A percentile compares a stretch with the other conserved stretches of the same genome.
Conservation (phyloP, 2,888 invertebrate genomes). For the Rhorus exstirpatorius region DNA sequence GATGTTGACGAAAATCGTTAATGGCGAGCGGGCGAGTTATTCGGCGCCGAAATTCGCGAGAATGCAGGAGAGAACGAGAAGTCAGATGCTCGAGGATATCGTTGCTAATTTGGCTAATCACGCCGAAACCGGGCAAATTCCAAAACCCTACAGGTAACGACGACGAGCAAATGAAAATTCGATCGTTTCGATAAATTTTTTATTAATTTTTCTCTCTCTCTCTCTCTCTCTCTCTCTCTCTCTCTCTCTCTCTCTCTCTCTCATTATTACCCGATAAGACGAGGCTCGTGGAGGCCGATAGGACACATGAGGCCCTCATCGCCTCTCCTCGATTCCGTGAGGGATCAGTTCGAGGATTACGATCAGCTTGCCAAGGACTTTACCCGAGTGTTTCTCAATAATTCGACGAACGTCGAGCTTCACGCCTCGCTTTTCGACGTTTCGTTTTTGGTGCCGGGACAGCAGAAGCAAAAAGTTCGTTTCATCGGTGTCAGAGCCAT, state of each 20-base stretch:
- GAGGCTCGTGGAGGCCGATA: constrained; percentile 97
- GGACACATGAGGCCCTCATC: constrained; percentile 98
- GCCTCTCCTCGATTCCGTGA: constrained; percentile 95
- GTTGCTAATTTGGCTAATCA: constrained; percentile 97
- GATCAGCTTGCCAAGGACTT: constrained; percentile 97
- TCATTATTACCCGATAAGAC: constrained; percentile 80
- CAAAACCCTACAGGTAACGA: constrained; percentile 93
- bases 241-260: constrained; percentile 21
- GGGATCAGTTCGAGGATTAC: constrained; percentile 97
- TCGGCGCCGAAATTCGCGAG: constrained; percentile 98
- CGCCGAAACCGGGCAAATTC: constrained; percentile 97
- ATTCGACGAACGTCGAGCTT: constrained; percentile 91
- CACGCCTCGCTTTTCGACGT: constrained; percentile 96
- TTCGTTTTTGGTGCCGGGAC: constrained; percentile 94
- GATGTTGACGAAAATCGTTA: constrained; percentile 97
- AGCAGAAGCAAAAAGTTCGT: constrained; percentile 96
- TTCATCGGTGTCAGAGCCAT: constrained; percentile 97
- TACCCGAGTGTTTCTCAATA: constrained; percentile 95
- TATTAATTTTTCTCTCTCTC: too few relatives aligned
- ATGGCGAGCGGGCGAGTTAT: constrained; percentile 97
- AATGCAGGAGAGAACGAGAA: constrained; percentile 97
- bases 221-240: too few relatives aligned
- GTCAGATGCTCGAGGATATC: constrained; percentile 97
- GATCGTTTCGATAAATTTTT: background rate
- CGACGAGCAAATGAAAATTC: background rate